Evolutionary conservation across 2,797 vertebrate species (phyloP).

Genomic region (Yasuhikotakia modesta): DNA sequence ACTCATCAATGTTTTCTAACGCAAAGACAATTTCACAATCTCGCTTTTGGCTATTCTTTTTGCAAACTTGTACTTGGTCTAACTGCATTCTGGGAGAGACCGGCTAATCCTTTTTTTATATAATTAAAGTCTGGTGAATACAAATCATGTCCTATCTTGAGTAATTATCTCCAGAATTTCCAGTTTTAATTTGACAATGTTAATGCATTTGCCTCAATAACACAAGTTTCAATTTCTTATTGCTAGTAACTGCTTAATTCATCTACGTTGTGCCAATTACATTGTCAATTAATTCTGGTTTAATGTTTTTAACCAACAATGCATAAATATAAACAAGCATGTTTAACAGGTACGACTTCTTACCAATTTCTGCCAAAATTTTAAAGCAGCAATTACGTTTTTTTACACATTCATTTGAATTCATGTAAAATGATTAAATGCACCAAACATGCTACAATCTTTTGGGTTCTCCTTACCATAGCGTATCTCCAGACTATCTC

Average conservation of each 20-base stretch:
- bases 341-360: not conserved
- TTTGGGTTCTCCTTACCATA: slow-evolving; percentile 23
- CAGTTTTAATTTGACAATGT: too few species aligned
- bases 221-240: not conserved
- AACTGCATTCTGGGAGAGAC: too few species aligned
- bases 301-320: not conserved
- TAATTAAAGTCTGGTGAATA: too few species aligned
- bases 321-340: not conserved
- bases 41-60: too few species aligned
- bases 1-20: too few species aligned
- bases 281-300: not conserved
- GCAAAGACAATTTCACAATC: too few species aligned
- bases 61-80: too few species aligned
- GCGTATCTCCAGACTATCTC: slow-evolving; percentile 80
- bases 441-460: not conserved
- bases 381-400: not conserved
- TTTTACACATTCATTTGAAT: too few species aligned
- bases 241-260: not conserved
- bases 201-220: not conserved
- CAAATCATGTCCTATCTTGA: too few species aligned
- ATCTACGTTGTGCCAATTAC: not conserved
- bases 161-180: too few species aligned
- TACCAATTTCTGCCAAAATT: not conserved
- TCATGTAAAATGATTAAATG: too few species aligned
- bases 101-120: too few species aligned